phyloP scores from a whole-genome alignment of 2,888 invertebrate genomes.

The Caenorhabditis sp. region DNA sequence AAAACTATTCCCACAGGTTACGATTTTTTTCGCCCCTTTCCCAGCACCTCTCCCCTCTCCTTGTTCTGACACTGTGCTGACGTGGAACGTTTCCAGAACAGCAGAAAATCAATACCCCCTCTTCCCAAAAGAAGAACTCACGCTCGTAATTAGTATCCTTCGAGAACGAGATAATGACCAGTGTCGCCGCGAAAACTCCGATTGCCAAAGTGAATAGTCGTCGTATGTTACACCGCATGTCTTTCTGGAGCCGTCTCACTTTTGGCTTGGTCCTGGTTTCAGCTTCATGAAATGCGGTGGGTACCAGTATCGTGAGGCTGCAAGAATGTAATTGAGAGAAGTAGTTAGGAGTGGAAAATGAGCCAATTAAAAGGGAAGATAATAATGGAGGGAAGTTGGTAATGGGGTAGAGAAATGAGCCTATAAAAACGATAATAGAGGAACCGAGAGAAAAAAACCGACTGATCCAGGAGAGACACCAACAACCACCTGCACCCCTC shows the following conservation, averaged over 20 bases:
- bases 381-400: constrained; percentile 1
- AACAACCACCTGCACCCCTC: constrained; percentile 16
- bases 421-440: neutral
- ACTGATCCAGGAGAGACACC: neutral
- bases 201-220: constrained; percentile 78
- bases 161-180: constrained; percentile 78
- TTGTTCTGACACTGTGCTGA: neutral
- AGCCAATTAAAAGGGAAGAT: neutral
- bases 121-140: constrained; percentile 43
- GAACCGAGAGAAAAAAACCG: neutral
- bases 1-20: neutral
- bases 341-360: neutral
- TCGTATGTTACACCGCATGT: constrained; percentile 80
- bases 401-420: neutral
- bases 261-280: constrained; percentile 26
- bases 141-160: constrained; percentile 67
- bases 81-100: neutral
- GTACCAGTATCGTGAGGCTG: constrained; percentile 6
- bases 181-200: constrained; percentile 77
- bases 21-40: neutral
- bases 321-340: constrained; percentile 14
- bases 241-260: constrained; percentile 25
- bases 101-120: neutral
- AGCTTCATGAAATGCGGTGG: constrained; percentile 18
- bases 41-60: neutral